Percentiles rank a stretch among this genome's conserved stretches.
Evolutionary conservation across 2,113 vertebrate genomes (phyloP).

Genomic region (Colossoma macropomum): DNA sequence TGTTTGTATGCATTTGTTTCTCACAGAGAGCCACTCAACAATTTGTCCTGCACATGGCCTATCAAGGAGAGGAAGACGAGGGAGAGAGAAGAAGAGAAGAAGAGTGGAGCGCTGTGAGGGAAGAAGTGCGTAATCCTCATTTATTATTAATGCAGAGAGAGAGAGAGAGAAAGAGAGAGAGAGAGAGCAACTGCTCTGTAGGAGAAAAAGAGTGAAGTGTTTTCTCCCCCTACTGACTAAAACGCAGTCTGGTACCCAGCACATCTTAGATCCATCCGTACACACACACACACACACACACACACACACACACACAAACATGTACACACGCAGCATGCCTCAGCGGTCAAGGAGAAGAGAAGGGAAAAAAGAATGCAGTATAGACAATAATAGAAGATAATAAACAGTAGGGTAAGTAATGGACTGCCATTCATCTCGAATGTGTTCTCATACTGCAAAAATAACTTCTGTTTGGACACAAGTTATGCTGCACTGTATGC

Average conservation of each 20-base stretch:
- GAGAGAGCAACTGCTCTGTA: conserved; percentile 36
- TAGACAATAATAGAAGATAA: conserved; percentile 41
- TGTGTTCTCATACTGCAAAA: conserved; percentile 32
- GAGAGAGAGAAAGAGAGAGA: conserved; percentile 39
- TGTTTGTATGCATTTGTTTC: conserved; percentile 12
- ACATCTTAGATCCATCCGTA: conserved; percentile 42
- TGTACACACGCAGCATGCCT: conserved; percentile 39
- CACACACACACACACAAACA: conserved; percentile 34
- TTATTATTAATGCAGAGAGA: conserved; percentile 46
- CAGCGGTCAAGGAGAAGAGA: conserved; percentile 33
- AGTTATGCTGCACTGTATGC: conserved; percentile 15
- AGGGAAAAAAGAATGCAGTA: conserved; percentile 17
- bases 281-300: conserved; percentile 32
- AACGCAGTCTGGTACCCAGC: conserved; percentile 59
- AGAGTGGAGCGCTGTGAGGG: conserved; percentile 49
- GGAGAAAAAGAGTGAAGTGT: conserved; percentile 63
- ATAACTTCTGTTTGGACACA: conserved; percentile 43
- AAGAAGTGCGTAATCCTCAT: conserved; percentile 57
- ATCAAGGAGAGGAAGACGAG: conserved; percentile 49
- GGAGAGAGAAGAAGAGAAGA: conserved; percentile 26
- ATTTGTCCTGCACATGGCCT: conserved; percentile 35
- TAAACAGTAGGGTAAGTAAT: conserved; percentile 43
- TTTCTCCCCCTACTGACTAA: conserved; percentile 72
- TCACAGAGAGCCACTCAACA: conserved; percentile 11
- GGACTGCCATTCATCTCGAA: conserved; percentile 40